Base-by-base conservation (phyloP, 1,140 invertebrate species). In the Euura saliciscinereae region DNA sequence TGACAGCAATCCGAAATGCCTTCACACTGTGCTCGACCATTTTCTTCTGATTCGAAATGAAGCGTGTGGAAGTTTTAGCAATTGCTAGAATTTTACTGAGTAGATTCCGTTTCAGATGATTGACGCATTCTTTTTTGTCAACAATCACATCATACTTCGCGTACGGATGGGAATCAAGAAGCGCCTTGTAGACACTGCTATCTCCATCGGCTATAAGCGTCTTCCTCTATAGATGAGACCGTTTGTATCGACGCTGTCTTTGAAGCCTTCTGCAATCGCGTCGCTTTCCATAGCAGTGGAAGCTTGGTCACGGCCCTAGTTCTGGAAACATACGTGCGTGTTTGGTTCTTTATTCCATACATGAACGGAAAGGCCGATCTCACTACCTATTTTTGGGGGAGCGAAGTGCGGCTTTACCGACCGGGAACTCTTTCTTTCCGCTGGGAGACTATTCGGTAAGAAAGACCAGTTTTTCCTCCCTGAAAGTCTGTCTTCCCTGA, bases 171-270 rank as follows among this genome's bases (percentile, higher is more conserved):
- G 67, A 68, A 70, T 82, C 72, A 44, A 73, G 2, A 13, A 88
- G 80, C 69, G 75, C 78, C 4, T 75, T 73, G 70, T 80, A 84
- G 2, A 85, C 83, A 59, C 76, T 85, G 8, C 81, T 83, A 73
- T 89, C 88, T 8, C 86, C 85, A 78, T 89, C 88, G 3, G 75
- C 83, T 74, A 89, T 83, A 1, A 88, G 43, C 11, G 67, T 70
- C 65, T 73, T n/a, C n/a, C n/a, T n/a, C n/a, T 76, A 73, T 88
- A 88, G 43, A 84, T 83, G 2, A 88, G 3, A 2, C 80, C 77
- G 78, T 88, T 75, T 73, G 79, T 80, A 59, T 80, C 71, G 7
- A 85, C 65, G 69, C 82, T 84, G 8, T 68, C 7, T 59, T 77
- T 71, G 77, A 89, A 89, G 13, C 83, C 84, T 76, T 88, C 82